Percentiles rank a stretch among this genome's conserved stretches.
Evolutionary conservation across 2,888 invertebrate species (phyloP).

Genomic region (Trichacis sp.): DNA sequence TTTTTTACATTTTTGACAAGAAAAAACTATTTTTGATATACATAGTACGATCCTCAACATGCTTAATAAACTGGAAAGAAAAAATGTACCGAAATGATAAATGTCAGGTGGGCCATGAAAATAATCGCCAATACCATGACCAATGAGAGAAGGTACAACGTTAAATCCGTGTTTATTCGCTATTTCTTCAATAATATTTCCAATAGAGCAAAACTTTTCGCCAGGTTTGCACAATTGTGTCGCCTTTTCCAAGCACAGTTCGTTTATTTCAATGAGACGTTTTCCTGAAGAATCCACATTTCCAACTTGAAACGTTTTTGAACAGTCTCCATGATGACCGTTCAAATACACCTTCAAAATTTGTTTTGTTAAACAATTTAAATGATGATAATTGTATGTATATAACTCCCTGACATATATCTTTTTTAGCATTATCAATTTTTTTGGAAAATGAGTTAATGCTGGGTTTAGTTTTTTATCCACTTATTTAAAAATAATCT

Average conservation of each 20-base stretch:
- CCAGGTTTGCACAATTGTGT: constrained; percentile 73
- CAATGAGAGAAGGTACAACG: constrained; percentile 85
- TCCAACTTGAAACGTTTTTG: constrained; percentile 87
- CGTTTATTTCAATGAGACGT: constrained; percentile 78
- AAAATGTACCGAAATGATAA: constrained; percentile 78
- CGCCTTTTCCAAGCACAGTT: constrained; percentile 77
- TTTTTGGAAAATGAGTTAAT: too few species aligned
- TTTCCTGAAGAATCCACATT: constrained; percentile 81
- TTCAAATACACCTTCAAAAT: constrained; percentile 85
- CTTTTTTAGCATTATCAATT: too few species aligned
- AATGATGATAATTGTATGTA: too few species aligned
- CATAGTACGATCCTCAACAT: too few species aligned
- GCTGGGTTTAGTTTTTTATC: too few species aligned
- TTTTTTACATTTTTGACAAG: too few species aligned
- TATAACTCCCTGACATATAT: too few species aligned
- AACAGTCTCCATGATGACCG: constrained; percentile 94
- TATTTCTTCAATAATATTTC: constrained; percentile 75
- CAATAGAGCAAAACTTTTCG: constrained; percentile 70
- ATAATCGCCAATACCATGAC: constrained; percentile 93
- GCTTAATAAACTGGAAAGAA: too few species aligned
- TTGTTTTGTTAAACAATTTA: too few species aligned
- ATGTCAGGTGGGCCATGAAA: constrained; percentile 95
- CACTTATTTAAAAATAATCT: too few species aligned
- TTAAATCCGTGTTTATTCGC: constrained; percentile 75
- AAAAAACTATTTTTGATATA: too few species aligned